Conservation (phyloP, 2,113 vertebrate species). For the Clinocottus analis region DNA sequence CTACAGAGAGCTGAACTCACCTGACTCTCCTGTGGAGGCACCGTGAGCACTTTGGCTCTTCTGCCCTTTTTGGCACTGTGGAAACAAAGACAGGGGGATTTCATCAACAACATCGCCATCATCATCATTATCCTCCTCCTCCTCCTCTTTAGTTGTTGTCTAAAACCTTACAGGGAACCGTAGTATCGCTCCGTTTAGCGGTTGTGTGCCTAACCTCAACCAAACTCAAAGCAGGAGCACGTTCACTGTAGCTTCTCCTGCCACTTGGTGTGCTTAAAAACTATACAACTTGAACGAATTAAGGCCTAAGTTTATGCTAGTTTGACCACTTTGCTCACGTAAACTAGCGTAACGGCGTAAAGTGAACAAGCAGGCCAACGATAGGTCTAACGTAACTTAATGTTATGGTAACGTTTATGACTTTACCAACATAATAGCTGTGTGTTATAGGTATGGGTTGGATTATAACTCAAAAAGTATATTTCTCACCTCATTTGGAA, state of each 20-base stretch:
- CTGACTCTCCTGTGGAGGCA: not conserved
- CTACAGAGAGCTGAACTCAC: slow-evolving; percentile 39
- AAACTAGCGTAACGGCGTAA: not conserved
- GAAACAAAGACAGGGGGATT: not conserved
- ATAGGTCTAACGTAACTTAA: too few relatives aligned
- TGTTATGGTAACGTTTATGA: not conserved
- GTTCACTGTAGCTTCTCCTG: not conserved
- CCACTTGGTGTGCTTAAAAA: not conserved
- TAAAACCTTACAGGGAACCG: too few relatives aligned
- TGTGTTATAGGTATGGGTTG: not conserved
- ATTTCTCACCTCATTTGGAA: slow-evolving; percentile 47
- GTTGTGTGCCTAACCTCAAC: not conserved
- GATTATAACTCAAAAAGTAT: not conserved
- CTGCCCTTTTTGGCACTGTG: slow-evolving; percentile 39
- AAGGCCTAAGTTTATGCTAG: too few relatives aligned
- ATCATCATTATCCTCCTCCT: not conserved
- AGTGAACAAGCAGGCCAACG: not conserved
- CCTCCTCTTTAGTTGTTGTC: too few relatives aligned
- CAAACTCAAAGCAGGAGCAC: not conserved
- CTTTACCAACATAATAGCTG: not conserved
- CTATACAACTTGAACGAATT: not conserved
- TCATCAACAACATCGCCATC: too few relatives aligned
- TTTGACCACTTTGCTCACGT: not conserved
- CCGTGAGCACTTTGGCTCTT: not conserved
- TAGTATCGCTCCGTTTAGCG: not conserved